Conservation (phyloP, 2,888 invertebrate species). For the Acleris laterana region DNA sequence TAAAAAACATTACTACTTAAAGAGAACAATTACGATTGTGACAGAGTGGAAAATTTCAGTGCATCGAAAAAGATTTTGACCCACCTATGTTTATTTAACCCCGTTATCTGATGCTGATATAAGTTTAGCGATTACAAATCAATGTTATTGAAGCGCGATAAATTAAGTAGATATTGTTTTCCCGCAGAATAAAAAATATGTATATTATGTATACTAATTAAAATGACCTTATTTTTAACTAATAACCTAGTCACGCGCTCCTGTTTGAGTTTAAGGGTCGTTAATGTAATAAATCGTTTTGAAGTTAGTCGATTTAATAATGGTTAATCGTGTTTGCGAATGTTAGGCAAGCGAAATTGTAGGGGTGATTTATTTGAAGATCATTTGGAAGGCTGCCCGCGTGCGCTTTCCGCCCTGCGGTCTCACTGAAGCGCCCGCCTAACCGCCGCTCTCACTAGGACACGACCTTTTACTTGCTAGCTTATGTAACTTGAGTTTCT, state of each 20-base stretch:
- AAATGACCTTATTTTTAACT: conserved; percentile 4
- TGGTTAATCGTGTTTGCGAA: conserved; percentile 69
- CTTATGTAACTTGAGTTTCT: conserved; percentile 9
- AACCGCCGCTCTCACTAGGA: conserved; percentile 5
- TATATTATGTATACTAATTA: no score
- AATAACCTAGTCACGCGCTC: conserved; percentile 12
- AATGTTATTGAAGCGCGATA: conserved; percentile 13
- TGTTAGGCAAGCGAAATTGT: conserved; percentile 61
- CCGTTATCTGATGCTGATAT: no score
- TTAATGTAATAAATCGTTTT: conserved; percentile 48
- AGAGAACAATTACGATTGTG: no score
- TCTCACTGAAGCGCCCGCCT: conserved; percentile 14
- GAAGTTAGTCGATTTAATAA: conserved; percentile 67
- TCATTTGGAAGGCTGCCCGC: conserved; percentile 71
- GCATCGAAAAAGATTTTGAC: no score
- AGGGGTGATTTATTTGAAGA: conserved; percentile 68
- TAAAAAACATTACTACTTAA: no score
- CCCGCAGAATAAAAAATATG: background rate
- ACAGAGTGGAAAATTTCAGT: no score
- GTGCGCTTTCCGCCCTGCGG: conserved; percentile 35
- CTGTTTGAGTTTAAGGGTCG: conserved; percentile 41
- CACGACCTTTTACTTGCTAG: conserved; percentile 11
- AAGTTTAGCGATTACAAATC: background rate
- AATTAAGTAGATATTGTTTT: conserved; percentile 13
- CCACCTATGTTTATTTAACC: no score